Base-by-base conservation (phyloP, 2,113 vertebrate species). In the Atrichornis clamosus region DNA sequence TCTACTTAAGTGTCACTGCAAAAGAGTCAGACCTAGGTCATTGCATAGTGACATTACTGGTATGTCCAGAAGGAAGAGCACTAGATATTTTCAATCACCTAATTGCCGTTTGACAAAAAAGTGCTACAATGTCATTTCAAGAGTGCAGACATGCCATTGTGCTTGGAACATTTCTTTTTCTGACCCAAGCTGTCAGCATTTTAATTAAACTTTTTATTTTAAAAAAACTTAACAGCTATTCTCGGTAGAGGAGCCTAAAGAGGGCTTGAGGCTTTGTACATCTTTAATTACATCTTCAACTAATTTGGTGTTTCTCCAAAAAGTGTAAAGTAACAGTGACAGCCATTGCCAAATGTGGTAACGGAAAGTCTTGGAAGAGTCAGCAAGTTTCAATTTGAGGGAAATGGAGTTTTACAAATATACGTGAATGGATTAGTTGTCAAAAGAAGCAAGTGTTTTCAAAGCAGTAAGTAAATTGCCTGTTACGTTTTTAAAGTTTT, bases 71-170 rank as follows among this genome's bases (percentile, higher is more conserved):
- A 87, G 30, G 32, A 72, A 83, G 55, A 56, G 30, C 41, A 55
- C 35, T 49, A 23, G 18, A 11, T 72, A 30, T 84, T 92, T 93
- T 83, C 47, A 55, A 17, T 59, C 12, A 35, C 11, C 23, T 72
- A 60, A 56, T 24, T 80, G 15, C 13, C 18, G 46, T 39, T 53
- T 53, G 32, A 72, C 47, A 39, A 60, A 56, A 67, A 72, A 63
- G 28, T 62, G 46, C n/a, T 55, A 60, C 55, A 62, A 5, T 18
- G 26, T 49, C 32, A 53, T 73, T 37, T 58, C 0, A 2, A 56
- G 64, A 37, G 32, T 68, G 75, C 21, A 63, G 7, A 44, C 0
- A 0, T n/a, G 39, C 22, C 4, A 1, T 46, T 44, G 22, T 47
- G 42, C 14, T 89, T 78, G 27, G 24, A 49, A 72, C 17, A 33